These are phyloP conservation scores for Heliconius ethilla DNA, from an alignment of 2,888 invertebrate genomes.

Conservation along the genomic window DNA sequence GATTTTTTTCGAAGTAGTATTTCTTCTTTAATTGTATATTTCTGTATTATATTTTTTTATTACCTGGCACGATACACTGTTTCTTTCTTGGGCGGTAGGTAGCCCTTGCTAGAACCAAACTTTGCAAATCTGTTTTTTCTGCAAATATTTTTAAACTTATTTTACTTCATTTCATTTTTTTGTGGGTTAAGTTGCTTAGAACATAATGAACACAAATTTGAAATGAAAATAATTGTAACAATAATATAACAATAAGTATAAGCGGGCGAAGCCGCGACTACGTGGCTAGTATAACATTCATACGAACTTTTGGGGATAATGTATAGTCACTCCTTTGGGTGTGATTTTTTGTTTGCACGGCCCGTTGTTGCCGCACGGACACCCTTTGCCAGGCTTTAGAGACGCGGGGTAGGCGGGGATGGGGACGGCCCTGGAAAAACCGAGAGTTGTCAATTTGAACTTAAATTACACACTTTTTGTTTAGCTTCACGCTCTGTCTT, in stretches of 20 bases:
- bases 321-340: conserved; percentile 69
- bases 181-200: no score
- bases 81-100: conserved; percentile 50
- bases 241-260: not conserved
- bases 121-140: conserved; percentile 60
- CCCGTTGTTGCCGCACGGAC: conserved; percentile 65
- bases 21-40: not conserved
- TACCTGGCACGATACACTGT: conserved; percentile 35
- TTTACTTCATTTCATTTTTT: no score
- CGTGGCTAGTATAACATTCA: not conserved
- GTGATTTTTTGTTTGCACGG: conserved; percentile 70
- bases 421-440: conserved; percentile 60
- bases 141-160: conserved; percentile 30
- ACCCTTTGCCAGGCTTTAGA: conserved; percentile 57
- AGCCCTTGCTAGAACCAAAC: conserved; percentile 48
- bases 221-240: no score
- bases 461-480: not conserved
- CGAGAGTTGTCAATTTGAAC: not conserved
- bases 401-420: conserved; percentile 56
- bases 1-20: not conserved
- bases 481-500: not conserved
- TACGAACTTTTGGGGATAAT: conserved; percentile 72
- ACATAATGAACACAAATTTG: no score
- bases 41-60: not conserved
- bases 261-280: not conserved